Conservation (phyloP, 2,113 vertebrate species). For the Paedocypris sp. region DNA sequence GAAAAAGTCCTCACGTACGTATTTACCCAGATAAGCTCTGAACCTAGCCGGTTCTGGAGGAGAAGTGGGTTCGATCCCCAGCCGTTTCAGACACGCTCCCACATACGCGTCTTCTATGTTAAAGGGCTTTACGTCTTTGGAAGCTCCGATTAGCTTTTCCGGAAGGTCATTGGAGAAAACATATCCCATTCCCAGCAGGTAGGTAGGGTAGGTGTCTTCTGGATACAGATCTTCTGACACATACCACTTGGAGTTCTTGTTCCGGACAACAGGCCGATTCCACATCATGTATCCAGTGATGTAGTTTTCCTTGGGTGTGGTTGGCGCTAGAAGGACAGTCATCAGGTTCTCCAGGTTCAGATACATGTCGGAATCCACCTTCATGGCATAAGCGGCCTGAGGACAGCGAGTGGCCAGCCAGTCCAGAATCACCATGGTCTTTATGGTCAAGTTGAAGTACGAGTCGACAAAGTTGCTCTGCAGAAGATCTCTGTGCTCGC, state of each 20-base stretch:
- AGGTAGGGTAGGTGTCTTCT: slow-evolving; percentile 72
- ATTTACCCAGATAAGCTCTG: slow-evolving; percentile 32
- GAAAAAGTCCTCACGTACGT: slow-evolving; percentile 43
- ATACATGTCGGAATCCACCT: slow-evolving; percentile 93
- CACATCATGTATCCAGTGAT: slow-evolving; percentile 84
- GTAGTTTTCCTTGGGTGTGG: slow-evolving; percentile 68
- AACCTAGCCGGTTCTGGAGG: slow-evolving; percentile 34
- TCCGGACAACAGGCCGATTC: slow-evolving; percentile 69
- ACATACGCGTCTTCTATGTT: slow-evolving; percentile 79
- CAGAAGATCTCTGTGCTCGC: slow-evolving; percentile 52
- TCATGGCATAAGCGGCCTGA: slow-evolving; percentile 74
- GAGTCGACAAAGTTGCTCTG: slow-evolving; percentile 59
- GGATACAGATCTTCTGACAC: slow-evolving; percentile 78
- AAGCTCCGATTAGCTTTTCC: slow-evolving; percentile 68
- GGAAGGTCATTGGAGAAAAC: slow-evolving; percentile 88
- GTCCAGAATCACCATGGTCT: slow-evolving; percentile 69
- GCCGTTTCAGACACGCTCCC: slow-evolving; percentile 53
- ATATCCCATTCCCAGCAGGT: slow-evolving; percentile 86
- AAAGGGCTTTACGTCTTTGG: slow-evolving; percentile 73
- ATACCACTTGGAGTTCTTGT: slow-evolving; percentile 81
- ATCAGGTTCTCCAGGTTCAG: slow-evolving; percentile 85
- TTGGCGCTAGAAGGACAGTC: slow-evolving; percentile 70
- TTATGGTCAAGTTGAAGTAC: slow-evolving; percentile 63
- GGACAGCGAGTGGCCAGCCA: slow-evolving; percentile 63
- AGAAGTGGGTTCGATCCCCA: slow-evolving; percentile 26